Evolutionary conservation across 2,797 vertebrate genomes (phyloP), one percentile per base, ranked within the genome.

Genomic region (Malurus splendens): DNA sequence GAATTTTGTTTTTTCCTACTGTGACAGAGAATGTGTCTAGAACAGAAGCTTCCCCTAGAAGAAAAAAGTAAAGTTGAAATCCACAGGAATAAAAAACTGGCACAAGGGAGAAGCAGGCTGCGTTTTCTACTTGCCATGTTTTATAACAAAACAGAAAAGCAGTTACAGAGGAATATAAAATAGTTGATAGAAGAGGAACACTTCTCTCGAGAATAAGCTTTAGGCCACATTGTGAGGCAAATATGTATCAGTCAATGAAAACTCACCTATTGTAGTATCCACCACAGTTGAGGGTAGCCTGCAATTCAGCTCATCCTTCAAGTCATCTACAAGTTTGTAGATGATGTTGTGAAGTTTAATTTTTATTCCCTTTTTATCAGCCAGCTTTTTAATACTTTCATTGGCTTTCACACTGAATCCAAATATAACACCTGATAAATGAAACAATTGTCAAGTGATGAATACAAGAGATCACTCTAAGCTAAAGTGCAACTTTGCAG

Each of bases 311-410:
- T 99, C 98, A 0, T 97, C 97, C 94, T 98, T 98, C 82, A 99
- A 95, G 85, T 98, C 97, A 22, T 99, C 98, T 44, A 99, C 87
- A 57, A 99, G 97, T 62, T 96, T 98, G 94, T 99, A 99, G 96
- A 99, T 99, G 86, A 99, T 32, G 25, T 54, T 96, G 95, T 99
- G 98, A 28, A 98, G 97, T 65, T 97, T 98, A 86, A 99, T 95
- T 42, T 97, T 96, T 81, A 99, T 89, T 86, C 97, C 96, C 18
- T 96, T 98, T 90, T 96, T 98, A 30, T 87, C 87, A 70, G 99
- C 99, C 92, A 97, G 88, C 89, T 98, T 96, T 94, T 98, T 97
- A 39, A 98, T 71, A 5, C 91, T 60, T 84, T 95, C 97, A 89
- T 89, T 97, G 45, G 96, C 98, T 33, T 92, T 94, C 60, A 99